These are phyloP conservation scores for Fabriciana adippe DNA, from an alignment of 2,888 invertebrate species.

Conservation along the genomic window DNA sequence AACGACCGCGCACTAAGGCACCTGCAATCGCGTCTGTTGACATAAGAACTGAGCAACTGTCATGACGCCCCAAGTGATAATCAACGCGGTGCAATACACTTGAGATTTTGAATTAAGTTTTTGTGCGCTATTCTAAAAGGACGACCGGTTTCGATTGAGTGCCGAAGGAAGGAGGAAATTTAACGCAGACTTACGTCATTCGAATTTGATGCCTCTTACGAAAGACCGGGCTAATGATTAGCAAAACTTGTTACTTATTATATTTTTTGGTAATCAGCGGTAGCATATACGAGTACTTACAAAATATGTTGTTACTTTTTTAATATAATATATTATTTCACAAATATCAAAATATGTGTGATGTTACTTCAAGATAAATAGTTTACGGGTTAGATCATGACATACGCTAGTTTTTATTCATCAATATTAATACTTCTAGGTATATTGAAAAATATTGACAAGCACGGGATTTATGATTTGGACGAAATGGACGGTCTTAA, in stretches of 20 bases:
- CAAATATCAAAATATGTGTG: too few species aligned
- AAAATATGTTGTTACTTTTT: too few species aligned
- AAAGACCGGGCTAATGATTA: conserved; percentile 10
- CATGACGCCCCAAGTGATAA: conserved; percentile 72
- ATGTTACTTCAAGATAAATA: too few species aligned
- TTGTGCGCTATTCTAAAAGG: conserved; percentile 32
- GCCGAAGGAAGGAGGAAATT: conserved; percentile 37
- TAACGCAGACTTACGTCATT: conserved; percentile 39
- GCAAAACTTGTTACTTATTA: neutral
- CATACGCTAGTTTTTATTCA: too few species aligned
- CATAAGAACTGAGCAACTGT: conserved; percentile 59
- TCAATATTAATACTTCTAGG: too few species aligned
- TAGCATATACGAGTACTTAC: too few species aligned
- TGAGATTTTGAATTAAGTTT: conserved; percentile 50
- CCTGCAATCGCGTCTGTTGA: conserved; percentile 79
- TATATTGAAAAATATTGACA: too few species aligned
- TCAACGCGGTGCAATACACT: conserved; percentile 65
- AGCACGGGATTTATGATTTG: too few species aligned
- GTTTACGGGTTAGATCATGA: too few species aligned
- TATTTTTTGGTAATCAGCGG: neutral
- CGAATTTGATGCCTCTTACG: conserved; percentile 25
- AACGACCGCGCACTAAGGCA: conserved; percentile 68
- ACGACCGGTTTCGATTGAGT: conserved; percentile 39
- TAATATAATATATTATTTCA: too few species aligned
- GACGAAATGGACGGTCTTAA: too few species aligned